Conservation (phyloP, 2,797 vertebrate genomes). For the Decapterus maruadsi region DNA sequence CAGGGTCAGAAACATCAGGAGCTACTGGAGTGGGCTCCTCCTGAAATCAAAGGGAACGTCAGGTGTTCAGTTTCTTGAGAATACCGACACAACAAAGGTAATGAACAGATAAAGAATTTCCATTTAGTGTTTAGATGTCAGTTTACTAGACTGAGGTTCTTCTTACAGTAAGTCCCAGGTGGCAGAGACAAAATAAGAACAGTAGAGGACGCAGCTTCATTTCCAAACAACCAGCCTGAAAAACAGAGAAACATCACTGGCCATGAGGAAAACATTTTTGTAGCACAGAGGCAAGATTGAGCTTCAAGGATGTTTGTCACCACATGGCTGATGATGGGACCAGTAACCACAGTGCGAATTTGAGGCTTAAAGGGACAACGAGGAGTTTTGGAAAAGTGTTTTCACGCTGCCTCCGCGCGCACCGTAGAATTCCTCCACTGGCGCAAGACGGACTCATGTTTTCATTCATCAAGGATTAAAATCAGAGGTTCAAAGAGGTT, state of each 20-base stretch:
- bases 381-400: too few species aligned
- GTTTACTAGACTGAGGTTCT: background rate
- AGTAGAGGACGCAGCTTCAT: slow-evolving; percentile 79
- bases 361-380: too few species aligned
- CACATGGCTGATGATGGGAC: background rate
- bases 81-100: background rate
- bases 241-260: slow-evolving; percentile 45
- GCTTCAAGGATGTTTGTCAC: background rate
- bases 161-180: slow-evolving; percentile 76
- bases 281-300: background rate
- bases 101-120: background rate
- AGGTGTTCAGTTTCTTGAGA: background rate
- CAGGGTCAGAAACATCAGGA: background rate
- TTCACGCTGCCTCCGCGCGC: too few species aligned
- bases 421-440: too few species aligned
- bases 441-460: too few species aligned
- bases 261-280: background rate
- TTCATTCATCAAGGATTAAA: too few species aligned
- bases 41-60: slow-evolving; percentile 19
- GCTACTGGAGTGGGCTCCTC: slow-evolving; percentile 16
- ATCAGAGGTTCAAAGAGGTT: too few species aligned
- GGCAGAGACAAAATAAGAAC: slow-evolving; percentile 71
- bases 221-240: slow-evolving; percentile 72
- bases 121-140: background rate
- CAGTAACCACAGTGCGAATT: too few species aligned